Conservation (phyloP, 2,888 invertebrate species). For the Campoplex nolae region DNA sequence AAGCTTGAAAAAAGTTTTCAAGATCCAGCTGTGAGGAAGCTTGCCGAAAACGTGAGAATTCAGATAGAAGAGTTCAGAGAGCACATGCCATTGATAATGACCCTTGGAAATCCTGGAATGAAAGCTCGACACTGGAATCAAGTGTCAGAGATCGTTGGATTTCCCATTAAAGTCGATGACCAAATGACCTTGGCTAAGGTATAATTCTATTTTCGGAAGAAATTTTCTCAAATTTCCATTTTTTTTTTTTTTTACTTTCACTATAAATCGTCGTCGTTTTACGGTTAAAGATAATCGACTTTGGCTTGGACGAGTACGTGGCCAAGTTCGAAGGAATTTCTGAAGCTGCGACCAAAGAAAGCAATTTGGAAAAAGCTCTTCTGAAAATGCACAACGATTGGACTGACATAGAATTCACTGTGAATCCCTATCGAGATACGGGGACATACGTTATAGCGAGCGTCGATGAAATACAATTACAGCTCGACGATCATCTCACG, state of each 20-base stretch:
- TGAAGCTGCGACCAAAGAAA: slow-evolving; percentile 98
- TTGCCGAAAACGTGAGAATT: slow-evolving; percentile 89
- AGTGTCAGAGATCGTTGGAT: slow-evolving; percentile 97
- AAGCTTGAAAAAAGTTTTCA: slow-evolving; percentile 95
- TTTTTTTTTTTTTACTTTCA: background rate
- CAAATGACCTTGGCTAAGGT: slow-evolving; percentile 93
- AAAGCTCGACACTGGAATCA: slow-evolving; percentile 97
- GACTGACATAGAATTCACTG: slow-evolving; percentile 91
- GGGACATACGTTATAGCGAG: slow-evolving; percentile 96
- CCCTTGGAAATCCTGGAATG: slow-evolving; percentile 97
- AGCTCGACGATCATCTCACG: slow-evolving; percentile 97
- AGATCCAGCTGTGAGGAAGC: slow-evolving; percentile 89
- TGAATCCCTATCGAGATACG: slow-evolving; percentile 92
- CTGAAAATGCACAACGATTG: slow-evolving; percentile 96
- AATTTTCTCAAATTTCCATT: background rate
- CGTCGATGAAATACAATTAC: slow-evolving; percentile 96
- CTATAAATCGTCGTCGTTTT: background rate
- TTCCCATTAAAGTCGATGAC: slow-evolving; percentile 94
- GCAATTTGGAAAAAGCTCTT: slow-evolving; percentile 95
- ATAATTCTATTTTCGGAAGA: slow-evolving; percentile 79
- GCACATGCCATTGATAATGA: slow-evolving; percentile 96
- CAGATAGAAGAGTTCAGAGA: slow-evolving; percentile 95
- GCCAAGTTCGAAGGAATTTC: slow-evolving; percentile 96
- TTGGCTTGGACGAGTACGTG: slow-evolving; percentile 94
- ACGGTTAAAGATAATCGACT: slow-evolving; percentile 88